Percentiles rank a stretch among this genome's conserved stretches.
Evolutionary conservation across 2,888 invertebrate species (phyloP).

Genomic region (Phengaris alcon): DNA sequence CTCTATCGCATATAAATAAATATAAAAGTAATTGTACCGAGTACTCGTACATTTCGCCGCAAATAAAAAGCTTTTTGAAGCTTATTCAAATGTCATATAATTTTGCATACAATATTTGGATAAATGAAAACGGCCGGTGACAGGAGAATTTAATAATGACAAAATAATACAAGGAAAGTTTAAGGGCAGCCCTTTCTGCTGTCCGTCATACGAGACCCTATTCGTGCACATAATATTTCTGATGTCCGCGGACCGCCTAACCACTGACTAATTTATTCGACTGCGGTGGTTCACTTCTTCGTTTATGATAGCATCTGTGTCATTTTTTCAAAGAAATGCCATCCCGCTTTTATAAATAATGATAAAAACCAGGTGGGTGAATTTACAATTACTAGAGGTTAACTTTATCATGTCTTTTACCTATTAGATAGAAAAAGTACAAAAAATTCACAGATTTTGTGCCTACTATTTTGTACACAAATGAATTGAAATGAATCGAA

Average conservation of each 20-base stretch:
- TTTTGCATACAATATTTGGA: conserved; percentile 80
- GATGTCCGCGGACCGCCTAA: conserved; percentile 72
- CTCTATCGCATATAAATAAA: conserved; percentile 2
- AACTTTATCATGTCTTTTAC: too few species aligned
- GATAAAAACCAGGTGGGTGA: conserved; percentile 3
- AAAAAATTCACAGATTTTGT: too few species aligned
- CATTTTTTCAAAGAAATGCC: conserved; percentile 36
- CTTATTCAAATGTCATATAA: conserved; percentile 79
- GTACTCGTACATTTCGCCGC: background rate
- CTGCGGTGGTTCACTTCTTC: conserved; percentile 42
- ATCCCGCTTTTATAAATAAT: conserved; percentile 1
- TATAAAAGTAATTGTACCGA: conserved; percentile 4
- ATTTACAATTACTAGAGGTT: background rate
- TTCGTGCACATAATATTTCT: conserved; percentile 76
- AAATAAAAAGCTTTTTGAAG: conserved; percentile 58
- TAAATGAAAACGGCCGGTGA: conserved; percentile 73
- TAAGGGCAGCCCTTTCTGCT: conserved; percentile 77
- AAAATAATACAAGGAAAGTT: conserved; percentile 78
- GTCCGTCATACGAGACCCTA: conserved; percentile 76
- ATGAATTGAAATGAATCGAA: too few species aligned
- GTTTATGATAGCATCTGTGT: conserved; percentile 26
- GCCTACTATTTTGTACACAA: too few species aligned
- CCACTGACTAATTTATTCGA: conserved; percentile 70
- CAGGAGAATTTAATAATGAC: conserved; percentile 80
- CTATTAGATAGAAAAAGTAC: too few species aligned